These are phyloP conservation scores for Cherax quadricarinatus DNA, from an alignment of 1,140 invertebrate species.

Conservation along the genomic window DNA sequence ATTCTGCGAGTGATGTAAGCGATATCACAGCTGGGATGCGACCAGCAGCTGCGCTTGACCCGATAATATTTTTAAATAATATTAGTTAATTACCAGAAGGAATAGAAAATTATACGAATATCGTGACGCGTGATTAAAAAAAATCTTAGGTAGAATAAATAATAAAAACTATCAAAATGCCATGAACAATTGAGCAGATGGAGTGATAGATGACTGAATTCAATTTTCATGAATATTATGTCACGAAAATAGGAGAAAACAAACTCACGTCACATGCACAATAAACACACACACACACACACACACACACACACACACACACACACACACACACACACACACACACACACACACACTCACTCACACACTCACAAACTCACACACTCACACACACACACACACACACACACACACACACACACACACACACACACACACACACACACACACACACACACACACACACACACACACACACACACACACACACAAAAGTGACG, in stretches of 20 bases:
- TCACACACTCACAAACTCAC: not conserved
- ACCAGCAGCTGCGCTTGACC: no score
- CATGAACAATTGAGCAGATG: not conserved
- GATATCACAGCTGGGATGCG: no score
- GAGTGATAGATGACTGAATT: not conserved
- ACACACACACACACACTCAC: not conserved
- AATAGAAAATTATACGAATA: no score
- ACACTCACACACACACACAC: not conserved
- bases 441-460: no score
- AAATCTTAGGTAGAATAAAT: not conserved
- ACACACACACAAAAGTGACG: no score
- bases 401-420: no score
- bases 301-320: not conserved
- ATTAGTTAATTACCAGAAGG: no score
- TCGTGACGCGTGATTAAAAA: not conserved
- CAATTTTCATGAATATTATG: no score
- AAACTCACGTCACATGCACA: not conserved
- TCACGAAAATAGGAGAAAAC: not conserved
- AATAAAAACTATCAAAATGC: not conserved
- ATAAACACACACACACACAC: not conserved
- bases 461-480: no score
- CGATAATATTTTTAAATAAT: no score
- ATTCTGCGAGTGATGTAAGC: no score
- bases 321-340: not conserved
- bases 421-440: no score